phyloP scores from a whole-genome alignment of 1,140 invertebrate species.

The Drosophila simulans region DNA sequence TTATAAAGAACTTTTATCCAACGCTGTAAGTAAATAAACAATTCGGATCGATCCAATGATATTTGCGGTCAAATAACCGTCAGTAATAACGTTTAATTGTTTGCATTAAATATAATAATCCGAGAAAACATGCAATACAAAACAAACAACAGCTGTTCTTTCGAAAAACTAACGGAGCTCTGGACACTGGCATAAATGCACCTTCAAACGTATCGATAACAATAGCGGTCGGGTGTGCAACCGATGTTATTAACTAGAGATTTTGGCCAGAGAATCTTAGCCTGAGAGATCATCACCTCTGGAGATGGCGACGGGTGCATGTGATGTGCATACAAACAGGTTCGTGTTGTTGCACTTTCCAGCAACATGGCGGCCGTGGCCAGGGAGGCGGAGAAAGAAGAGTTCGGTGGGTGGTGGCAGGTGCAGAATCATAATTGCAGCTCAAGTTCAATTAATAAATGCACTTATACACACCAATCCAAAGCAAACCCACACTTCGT shows the following conservation, averaged over 20 bases:
- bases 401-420: conserved; percentile 26
- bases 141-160: not conserved
- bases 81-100: too few relatives aligned
- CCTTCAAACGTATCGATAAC: not conserved
- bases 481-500: conserved; percentile 16
- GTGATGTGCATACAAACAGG: conserved; percentile 64
- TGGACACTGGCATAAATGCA: too few relatives aligned
- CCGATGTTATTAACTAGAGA: not conserved
- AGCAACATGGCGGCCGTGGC: conserved; percentile 64
- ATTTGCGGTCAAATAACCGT: too few relatives aligned
- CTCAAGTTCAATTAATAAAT: conserved; percentile 63
- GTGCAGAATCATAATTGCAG: conserved; percentile 29
- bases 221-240: not conserved
- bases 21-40: too few relatives aligned
- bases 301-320: conserved; percentile 11
- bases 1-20: too few relatives aligned
- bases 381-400: not conserved
- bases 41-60: too few relatives aligned
- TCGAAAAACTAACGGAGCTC: too few relatives aligned
- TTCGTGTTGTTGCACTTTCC: conserved; percentile 58
- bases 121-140: not conserved
- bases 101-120: too few relatives aligned
- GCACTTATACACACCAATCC: conserved; percentile 24
- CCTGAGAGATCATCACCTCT: not conserved
- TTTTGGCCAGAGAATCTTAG: not conserved